phyloP scores from a whole-genome alignment of 2,113 vertebrate genomes.

The Neopipo cinnamomea region DNA sequence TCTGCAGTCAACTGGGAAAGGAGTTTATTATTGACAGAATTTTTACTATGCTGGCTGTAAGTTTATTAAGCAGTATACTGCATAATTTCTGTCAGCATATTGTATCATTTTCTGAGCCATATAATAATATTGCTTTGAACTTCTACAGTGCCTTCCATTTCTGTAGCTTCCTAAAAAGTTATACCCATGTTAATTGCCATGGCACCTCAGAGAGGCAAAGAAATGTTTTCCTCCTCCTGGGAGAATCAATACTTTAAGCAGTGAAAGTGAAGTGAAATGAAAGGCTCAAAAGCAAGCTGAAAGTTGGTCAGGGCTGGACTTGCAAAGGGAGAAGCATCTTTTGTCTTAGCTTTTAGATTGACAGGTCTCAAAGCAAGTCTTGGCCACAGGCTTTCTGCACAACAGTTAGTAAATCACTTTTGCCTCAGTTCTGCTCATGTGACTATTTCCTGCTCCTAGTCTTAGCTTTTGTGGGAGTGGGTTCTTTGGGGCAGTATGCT shows the following conservation, averaged over 20 bases:
- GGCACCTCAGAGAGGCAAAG: neutral
- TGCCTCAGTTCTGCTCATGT: neutral
- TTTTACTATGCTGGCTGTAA: slow-evolving; percentile 51
- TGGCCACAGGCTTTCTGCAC: neutral
- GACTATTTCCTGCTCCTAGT: neutral
- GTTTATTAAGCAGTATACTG: slow-evolving; percentile 60
- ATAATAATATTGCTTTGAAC: slow-evolving; percentile 65
- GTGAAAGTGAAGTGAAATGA: neutral
- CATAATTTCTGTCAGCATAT: slow-evolving; percentile 56
- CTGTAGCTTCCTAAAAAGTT: slow-evolving; percentile 36
- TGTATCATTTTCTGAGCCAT: slow-evolving; percentile 60
- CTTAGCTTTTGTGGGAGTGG: neutral
- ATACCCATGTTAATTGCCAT: slow-evolving; percentile 5
- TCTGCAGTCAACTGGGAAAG: slow-evolving; percentile 38
- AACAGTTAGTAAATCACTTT: neutral
- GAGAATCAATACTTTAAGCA: neutral
- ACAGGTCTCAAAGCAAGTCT: neutral
- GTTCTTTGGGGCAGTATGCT: neutral
- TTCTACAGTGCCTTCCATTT: slow-evolving; percentile 34
- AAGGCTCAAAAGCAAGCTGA: neutral
- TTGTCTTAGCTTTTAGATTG: neutral
- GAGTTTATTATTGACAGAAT: slow-evolving; percentile 39
- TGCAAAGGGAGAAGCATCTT: neutral
- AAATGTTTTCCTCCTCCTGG: neutral
- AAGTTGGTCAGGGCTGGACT: neutral